These are phyloP conservation scores for Aporophyla nigra DNA, from an alignment of 2,888 invertebrate species.

Conservation along the genomic window DNA sequence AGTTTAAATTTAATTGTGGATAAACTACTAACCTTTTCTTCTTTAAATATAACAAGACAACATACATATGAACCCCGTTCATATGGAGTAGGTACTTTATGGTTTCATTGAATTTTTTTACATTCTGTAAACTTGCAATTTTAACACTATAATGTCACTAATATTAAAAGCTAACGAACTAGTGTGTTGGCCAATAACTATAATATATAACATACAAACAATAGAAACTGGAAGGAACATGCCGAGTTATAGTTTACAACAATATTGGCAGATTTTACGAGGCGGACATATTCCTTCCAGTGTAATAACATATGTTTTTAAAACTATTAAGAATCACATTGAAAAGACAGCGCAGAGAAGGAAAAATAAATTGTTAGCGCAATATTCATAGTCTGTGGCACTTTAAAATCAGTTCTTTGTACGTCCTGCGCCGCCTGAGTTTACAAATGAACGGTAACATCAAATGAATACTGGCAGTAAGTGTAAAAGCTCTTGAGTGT, in stretches of 20 bases:
- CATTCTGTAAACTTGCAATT: constrained; percentile 85
- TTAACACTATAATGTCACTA: constrained; percentile 90
- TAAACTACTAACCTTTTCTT: constrained; percentile 87
- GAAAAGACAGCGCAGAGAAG: constrained; percentile 70
- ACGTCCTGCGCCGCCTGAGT: constrained; percentile 73
- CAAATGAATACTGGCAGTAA: constrained; percentile 75
- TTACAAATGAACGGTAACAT: constrained; percentile 52
- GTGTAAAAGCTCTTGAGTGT: constrained; percentile 88
- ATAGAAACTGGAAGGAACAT: constrained; percentile 58
- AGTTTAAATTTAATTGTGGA: constrained; percentile 86
- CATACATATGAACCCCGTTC: constrained; percentile 86
- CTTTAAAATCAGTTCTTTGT: constrained; percentile 85
- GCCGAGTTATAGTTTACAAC: constrained; percentile 62
- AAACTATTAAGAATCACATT: constrained; percentile 65
- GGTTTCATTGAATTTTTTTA: constrained; percentile 77
- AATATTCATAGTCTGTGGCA: constrained; percentile 81
- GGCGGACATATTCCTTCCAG: constrained; percentile 66
- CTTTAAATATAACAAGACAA: constrained; percentile 89
- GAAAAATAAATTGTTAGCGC: constrained; percentile 77
- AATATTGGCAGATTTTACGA: constrained; percentile 62
- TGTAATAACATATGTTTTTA: constrained; percentile 66
- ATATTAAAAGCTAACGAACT: constrained; percentile 89
- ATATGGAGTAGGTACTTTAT: constrained; percentile 74
- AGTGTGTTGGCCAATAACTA: constrained; percentile 80
- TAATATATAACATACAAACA: constrained; percentile 71